Evolutionary conservation across 2,797 vertebrate species (phyloP).

Genomic region (Bryconaethiops microstoma): DNA sequence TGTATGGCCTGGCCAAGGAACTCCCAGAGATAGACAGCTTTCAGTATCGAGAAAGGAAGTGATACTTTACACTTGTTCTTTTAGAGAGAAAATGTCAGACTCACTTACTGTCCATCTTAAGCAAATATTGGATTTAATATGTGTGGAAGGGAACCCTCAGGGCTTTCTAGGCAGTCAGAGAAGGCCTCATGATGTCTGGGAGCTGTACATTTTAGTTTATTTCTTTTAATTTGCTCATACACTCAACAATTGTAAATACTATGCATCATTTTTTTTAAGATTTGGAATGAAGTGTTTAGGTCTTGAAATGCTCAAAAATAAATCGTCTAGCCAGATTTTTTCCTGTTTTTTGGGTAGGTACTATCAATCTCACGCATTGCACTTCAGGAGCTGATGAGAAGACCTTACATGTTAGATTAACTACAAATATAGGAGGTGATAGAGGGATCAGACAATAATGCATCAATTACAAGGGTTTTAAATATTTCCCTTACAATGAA

Average conservation of each 20-base stretch:
- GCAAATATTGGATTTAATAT: neutral
- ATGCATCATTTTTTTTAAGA: too few species aligned
- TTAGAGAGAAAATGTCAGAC: neutral
- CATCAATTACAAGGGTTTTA: neutral
- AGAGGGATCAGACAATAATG: neutral
- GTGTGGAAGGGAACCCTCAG: neutral
- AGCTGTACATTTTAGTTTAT: neutral
- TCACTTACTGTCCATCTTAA: neutral
- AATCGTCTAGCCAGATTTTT: too few species aligned
- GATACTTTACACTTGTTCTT: neutral
- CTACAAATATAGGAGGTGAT: neutral
- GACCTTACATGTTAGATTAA: neutral
- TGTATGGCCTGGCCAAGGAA: slow-evolving; percentile 15
- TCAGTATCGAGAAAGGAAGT: neutral
- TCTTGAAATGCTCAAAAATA: too few species aligned
- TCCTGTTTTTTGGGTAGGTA: too few species aligned
- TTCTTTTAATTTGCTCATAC: too few species aligned
- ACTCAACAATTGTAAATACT: too few species aligned
- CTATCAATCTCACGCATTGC: too few species aligned
- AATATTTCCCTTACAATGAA: too few species aligned
- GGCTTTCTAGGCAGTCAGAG: neutral
- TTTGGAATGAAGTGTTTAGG: too few species aligned
- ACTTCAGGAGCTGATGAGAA: neutral
- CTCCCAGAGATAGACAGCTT: neutral
- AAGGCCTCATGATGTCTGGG: neutral